Evolutionary conservation across 2,888 invertebrate species (phyloP), one percentile per base, ranked within the genome.

Genomic region (Drosophila siamana): DNA sequence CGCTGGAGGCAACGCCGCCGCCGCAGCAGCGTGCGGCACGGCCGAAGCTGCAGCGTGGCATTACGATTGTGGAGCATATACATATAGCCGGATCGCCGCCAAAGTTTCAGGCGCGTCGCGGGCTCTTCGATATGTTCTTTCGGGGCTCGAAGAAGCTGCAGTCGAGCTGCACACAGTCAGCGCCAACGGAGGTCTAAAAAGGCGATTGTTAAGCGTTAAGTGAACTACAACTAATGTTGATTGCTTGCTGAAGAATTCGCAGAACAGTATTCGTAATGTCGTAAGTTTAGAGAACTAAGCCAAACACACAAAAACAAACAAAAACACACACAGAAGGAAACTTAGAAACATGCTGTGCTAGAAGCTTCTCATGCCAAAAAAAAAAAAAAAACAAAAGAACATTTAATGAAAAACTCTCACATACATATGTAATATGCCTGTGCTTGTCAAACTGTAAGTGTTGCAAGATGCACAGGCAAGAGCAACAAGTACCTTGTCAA

Each of bases 131-230:
- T 69, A 88, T 91, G 75, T 89, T 92, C 72, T 91, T 92, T 71
- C 91, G 92, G 72, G 86, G 90, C 78, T 91, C 92, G n/a, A 90
- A 88, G 68, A 92, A 90, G 63, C 76, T 91, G 75, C 91, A 92
- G 63, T 85, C 92, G 41, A 69, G 61, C 62, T 92, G 91, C 69
- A 77, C 88, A 24, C 80, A 83, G 74, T 75, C 88, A 52, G 73
- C 80, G 74, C 91, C 92, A 70, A 89, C 91, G 26, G 92, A 91
- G 80, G 92, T 92, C 67, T 92, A 80, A 74, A 57, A 75, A 57
- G 52, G n/a, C 26, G 30, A 48, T 38, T n/a, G 13, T 40, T 19
- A 41, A 90, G 94, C 97, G 98, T 43, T 50, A 67, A 16, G 62
- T 60, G 50, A 19, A 19, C 44, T 44, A 51, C 47, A 44, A 51